A percentile compares a stretch with the other conserved stretches of the same genome.
These are phyloP conservation scores for Tetrao urogallus DNA, from an alignment of 2,113 vertebrate species.

Conservation along the genomic window DNA sequence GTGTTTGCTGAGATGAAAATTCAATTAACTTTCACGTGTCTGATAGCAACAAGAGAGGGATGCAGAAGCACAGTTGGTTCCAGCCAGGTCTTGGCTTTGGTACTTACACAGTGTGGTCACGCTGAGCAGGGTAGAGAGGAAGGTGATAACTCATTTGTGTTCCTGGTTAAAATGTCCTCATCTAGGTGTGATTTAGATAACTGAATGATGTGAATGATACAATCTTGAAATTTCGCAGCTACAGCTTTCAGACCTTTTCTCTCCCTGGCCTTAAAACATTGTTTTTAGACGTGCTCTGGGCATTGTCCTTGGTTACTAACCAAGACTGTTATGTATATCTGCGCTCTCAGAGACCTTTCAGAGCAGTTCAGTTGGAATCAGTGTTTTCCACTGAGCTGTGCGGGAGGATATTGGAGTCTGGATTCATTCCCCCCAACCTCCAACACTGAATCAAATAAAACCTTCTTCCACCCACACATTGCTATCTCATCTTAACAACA, in stretches of 20 bases:
- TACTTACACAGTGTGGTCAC: neutral
- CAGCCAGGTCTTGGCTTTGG: neutral
- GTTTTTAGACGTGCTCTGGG: neutral
- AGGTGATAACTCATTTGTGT: neutral
- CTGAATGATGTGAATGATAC: neutral
- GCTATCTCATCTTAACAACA: slow-evolving; percentile 40
- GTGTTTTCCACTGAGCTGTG: neutral
- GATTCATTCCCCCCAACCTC: neutral
- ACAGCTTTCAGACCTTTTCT: neutral
- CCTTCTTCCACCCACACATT: slow-evolving; percentile 21
- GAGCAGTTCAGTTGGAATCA: neutral
- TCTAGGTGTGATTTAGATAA: neutral
- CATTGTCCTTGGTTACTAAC: neutral
- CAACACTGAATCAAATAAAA: slow-evolving; percentile 22
- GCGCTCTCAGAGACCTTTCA: neutral
- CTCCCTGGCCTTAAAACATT: neutral
- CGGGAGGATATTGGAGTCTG: slow-evolving; percentile 10
- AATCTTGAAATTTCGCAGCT: neutral
- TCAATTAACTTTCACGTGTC: neutral
- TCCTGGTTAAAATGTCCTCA: neutral
- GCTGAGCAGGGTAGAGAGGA: neutral
- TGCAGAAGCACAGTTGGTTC: neutral
- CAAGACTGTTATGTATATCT: neutral
- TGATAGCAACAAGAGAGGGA: neutral
- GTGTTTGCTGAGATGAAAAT: neutral